phyloP scores from a whole-genome alignment of 2,888 invertebrate genomes.

The Drosophila nr. medialis region DNA sequence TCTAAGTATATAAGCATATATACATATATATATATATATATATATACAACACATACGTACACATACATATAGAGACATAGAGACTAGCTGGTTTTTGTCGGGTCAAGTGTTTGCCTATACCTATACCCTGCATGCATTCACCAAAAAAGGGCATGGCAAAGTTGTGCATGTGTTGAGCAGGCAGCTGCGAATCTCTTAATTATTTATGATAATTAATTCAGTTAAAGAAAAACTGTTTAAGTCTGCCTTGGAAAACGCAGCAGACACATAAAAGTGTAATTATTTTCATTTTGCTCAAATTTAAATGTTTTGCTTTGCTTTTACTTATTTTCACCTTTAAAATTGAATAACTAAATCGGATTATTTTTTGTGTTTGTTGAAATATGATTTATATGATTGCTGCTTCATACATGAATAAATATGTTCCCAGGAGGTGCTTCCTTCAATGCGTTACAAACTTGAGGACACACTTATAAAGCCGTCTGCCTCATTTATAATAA shows the following conservation, averaged over 20 bases:
- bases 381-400: neutral
- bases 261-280: neutral
- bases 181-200: neutral
- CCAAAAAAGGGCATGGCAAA: neutral
- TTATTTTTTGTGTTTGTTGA: neutral
- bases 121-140: neutral
- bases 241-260: neutral
- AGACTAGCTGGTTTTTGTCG: neutral
- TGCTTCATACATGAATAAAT: neutral
- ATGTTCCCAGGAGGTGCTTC: neutral
- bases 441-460: neutral
- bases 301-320: neutral
- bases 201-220: neutral
- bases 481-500: neutral
- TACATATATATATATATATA: neutral
- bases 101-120: constrained; percentile 1
- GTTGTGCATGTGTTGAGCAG: neutral
- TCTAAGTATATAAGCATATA: neutral
- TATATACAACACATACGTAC: neutral
- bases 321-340: neutral
- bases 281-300: neutral
- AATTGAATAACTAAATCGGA: neutral
- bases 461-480: neutral
- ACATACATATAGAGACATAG: neutral
- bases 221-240: neutral